Evolutionary conservation across 1,140 invertebrate genomes (phyloP).

Genomic region (Ruditapes philippinarum): DNA sequence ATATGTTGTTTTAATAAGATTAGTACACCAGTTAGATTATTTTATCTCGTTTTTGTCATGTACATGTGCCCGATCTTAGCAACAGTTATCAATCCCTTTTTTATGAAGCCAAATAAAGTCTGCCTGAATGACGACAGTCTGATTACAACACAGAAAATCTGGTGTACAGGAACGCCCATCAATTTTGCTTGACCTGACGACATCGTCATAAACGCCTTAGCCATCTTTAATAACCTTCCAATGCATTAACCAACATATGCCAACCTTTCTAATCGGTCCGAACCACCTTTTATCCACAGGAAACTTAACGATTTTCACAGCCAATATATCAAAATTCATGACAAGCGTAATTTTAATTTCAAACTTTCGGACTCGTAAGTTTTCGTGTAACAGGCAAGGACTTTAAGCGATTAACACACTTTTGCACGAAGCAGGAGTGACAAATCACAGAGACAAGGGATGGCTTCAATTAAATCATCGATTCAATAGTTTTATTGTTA

Average conservation of each 20-base stretch:
- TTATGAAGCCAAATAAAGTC: conserved; percentile 1
- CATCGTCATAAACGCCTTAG: conserved; percentile 12
- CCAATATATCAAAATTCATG: conserved; percentile 57
- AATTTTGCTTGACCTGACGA: conserved; percentile 43
- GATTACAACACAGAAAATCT: background rate
- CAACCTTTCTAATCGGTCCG: conserved; percentile 24
- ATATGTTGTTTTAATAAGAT: too few species aligned
- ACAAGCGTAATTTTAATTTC: conserved; percentile 46
- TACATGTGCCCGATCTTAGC: too few species aligned
- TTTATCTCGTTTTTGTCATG: too few species aligned
- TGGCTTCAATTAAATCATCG: conserved; percentile 34
- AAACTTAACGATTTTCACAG: conserved; percentile 34
- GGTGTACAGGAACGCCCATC: conserved; percentile 21
- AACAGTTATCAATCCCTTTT: background rate
- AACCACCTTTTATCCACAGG: background rate
- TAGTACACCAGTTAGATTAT: too few species aligned
- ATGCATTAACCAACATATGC: conserved; percentile 63
- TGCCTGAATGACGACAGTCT: background rate
- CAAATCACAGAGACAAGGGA: conserved; percentile 27
- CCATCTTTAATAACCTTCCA: conserved; percentile 48
- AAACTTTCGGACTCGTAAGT: background rate
- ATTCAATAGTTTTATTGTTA: conserved; percentile 33
- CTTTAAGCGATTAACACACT: background rate
- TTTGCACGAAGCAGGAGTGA: conserved; percentile 15
- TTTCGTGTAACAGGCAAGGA: background rate